Evolutionary conservation across 2,888 invertebrate genomes (phyloP).

Genomic region (Xylophagus ater): DNA sequence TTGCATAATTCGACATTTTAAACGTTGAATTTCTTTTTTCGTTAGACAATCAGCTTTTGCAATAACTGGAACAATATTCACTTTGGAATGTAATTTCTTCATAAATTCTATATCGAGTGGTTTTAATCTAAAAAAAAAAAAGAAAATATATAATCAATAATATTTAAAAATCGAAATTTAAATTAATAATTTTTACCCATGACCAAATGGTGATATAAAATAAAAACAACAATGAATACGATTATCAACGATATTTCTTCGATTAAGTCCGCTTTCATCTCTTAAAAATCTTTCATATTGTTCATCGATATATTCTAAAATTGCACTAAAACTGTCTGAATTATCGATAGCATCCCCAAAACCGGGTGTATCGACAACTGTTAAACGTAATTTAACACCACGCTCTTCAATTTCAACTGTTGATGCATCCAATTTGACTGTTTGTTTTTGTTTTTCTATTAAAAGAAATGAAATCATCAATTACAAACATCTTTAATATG

Average conservation of each 20-base stretch:
- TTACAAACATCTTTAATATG: slow-evolving; percentile 1
- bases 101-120: slow-evolving; percentile 91
- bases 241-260: slow-evolving; percentile 93
- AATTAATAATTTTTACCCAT: slow-evolving; percentile 53
- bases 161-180: background rate
- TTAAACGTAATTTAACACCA: slow-evolving; percentile 84
- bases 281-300: slow-evolving; percentile 87
- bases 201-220: slow-evolving; percentile 94
- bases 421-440: slow-evolving; percentile 87
- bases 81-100: slow-evolving; percentile 91
- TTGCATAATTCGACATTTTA: slow-evolving; percentile 80
- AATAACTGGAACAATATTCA: slow-evolving; percentile 95
- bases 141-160: background rate
- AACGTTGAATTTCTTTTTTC: slow-evolving; percentile 75
- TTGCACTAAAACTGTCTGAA: slow-evolving; percentile 82
- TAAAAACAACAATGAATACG: slow-evolving; percentile 97
- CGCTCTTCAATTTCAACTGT: slow-evolving; percentile 95
- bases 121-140: slow-evolving; percentile 49
- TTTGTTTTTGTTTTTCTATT: slow-evolving; percentile 80
- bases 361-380: slow-evolving; percentile 92
- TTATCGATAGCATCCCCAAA: slow-evolving; percentile 93
- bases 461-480: slow-evolving; percentile 15
- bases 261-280: slow-evolving; percentile 90
- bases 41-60: slow-evolving; percentile 94
- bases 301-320: slow-evolving; percentile 93